These are phyloP conservation scores for Talpa occidentalis DNA, from an alignment of 2,113 vertebrate species.

Conservation along the genomic window DNA sequence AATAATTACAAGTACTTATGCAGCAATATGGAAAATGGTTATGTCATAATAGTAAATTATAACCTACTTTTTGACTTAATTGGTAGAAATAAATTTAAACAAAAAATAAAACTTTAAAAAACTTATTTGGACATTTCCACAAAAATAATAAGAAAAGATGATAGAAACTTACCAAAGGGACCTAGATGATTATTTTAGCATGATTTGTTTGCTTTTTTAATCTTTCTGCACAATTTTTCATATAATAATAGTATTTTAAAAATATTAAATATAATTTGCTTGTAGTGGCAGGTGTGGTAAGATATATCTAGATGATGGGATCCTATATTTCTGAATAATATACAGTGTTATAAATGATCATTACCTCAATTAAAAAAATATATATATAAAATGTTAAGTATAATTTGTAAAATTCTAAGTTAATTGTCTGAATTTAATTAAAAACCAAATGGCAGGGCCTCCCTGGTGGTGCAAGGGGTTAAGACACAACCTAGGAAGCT, in stretches of 20 bases:
- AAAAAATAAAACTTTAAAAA: neutral
- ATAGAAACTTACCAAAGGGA: neutral
- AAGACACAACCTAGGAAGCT: no score
- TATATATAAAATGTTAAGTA: neutral
- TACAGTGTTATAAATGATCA: no score
- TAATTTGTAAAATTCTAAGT: neutral
- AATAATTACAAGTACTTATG: conserved; percentile 18
- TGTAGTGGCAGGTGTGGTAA: no score
- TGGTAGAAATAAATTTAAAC: neutral
- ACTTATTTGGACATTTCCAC: neutral
- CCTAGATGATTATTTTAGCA: conserved; percentile 4
- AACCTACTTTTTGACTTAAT: neutral
- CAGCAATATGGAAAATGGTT: conserved; percentile 17
- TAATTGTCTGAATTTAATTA: conserved; percentile 36
- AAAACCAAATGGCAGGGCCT: no score
- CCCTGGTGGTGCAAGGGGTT: no score
- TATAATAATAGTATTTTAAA: neutral
- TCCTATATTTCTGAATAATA: no score
- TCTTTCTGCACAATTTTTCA: conserved; percentile 4
- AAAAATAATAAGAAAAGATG: neutral
- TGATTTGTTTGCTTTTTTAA: neutral
- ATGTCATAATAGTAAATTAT: conserved; percentile 28
- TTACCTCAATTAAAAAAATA: neutral
- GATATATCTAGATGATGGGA: no score
- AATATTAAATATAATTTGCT: neutral